Percentiles rank a stretch among this genome's conserved stretches.
phyloP scores from a whole-genome alignment of 2,888 invertebrate species.

The Drosophila histrio region DNA sequence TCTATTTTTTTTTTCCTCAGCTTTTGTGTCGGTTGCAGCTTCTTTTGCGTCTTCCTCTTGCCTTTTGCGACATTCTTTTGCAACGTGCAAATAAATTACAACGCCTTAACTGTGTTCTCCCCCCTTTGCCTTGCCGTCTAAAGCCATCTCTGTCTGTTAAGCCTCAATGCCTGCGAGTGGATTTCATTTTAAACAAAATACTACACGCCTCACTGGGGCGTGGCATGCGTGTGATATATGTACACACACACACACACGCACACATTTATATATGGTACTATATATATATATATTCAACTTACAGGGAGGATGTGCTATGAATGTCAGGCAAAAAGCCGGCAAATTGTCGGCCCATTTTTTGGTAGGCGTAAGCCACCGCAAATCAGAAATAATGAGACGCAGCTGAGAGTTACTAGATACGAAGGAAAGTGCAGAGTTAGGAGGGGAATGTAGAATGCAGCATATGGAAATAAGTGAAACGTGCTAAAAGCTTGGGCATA shows the following conservation, averaged over 20 bases:
- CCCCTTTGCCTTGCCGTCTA: not conserved
- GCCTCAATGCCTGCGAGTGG: constrained; percentile 30
- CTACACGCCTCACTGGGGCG: constrained; percentile 39
- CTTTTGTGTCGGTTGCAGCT: constrained; percentile 45
- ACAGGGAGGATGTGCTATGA: constrained; percentile 22
- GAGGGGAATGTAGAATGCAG: not conserved
- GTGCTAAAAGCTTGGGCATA: not conserved
- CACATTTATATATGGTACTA: not conserved
- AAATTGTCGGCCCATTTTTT: constrained; percentile 46
- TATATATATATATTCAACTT: not conserved
- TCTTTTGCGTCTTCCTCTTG: constrained; percentile 6
- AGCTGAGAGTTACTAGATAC: constrained; percentile 58
- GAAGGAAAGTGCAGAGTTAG: not conserved
- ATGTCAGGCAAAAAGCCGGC: constrained; percentile 46
- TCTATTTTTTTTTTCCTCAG: constrained; percentile 1
- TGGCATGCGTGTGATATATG: constrained; percentile 43
- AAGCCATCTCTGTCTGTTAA: constrained; percentile 21
- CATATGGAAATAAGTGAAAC: constrained; percentile 4
- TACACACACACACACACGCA: not conserved
- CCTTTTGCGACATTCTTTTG: constrained; percentile 34
- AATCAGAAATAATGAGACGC: constrained; percentile 76
- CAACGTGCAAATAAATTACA: constrained; percentile 66
- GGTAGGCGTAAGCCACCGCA: constrained; percentile 44
- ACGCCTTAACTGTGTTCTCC: constrained; percentile 30
- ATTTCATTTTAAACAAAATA: constrained; percentile 58